Evolutionary conservation across 2,113 vertebrate species (phyloP).

Genomic region (Megalops atlanticus): DNA sequence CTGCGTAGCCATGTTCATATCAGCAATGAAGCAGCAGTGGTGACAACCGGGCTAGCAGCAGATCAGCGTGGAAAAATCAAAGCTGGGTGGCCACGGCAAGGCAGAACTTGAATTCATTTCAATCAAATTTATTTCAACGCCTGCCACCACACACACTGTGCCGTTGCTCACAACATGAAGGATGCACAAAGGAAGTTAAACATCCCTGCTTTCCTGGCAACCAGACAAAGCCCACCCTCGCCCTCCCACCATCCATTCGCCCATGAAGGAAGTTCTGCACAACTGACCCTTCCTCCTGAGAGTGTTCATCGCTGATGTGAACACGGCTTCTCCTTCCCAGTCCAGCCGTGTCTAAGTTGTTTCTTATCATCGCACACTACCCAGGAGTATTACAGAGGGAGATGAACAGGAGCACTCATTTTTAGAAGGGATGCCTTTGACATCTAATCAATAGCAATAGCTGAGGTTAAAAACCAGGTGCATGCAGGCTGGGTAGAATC

Average conservation of each 20-base stretch:
- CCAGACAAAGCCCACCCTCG: background rate
- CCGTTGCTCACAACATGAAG: no score
- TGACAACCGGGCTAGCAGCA: no score
- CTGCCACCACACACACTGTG: background rate
- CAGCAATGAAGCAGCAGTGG: no score
- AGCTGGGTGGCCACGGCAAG: background rate
- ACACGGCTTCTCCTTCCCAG: background rate
- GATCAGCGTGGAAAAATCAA: background rate
- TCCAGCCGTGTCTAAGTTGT: background rate
- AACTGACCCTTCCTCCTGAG: background rate
- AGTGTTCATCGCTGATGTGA: background rate
- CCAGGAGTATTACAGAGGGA: background rate
- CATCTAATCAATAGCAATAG: background rate
- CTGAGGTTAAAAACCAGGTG: background rate
- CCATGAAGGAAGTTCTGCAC: no score
- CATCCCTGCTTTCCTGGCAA: no score
- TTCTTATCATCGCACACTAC: background rate
- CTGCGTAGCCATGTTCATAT: no score
- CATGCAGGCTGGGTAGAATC: slow-evolving; percentile 10
- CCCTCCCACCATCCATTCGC: background rate
- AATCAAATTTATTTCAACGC: background rate
- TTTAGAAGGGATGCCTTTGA: background rate
- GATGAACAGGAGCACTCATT: background rate
- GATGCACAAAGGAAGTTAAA: no score
- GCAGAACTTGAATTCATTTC: background rate